Evolutionary conservation across 1,140 invertebrate species (phyloP).

Genomic region (Panulirus ornatus): DNA sequence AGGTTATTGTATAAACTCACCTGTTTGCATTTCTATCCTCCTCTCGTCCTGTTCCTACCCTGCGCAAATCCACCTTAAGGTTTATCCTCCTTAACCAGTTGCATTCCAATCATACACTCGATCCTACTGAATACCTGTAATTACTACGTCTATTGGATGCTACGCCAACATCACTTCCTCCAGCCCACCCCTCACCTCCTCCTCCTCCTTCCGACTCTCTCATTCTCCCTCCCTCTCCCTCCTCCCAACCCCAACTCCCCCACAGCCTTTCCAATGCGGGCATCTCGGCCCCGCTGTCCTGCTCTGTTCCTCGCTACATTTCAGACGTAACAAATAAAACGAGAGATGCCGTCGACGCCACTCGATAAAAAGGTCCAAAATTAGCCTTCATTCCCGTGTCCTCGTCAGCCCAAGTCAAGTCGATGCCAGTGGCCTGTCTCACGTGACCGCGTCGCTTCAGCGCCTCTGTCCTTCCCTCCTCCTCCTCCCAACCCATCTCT

Average conservation of each 20-base stretch:
- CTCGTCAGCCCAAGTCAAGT: slow-evolving; percentile 33
- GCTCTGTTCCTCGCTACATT: slow-evolving; percentile 63
- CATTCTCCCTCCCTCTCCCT: not conserved
- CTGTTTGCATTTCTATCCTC: no score
- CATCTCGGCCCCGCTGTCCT: slow-evolving; percentile 35
- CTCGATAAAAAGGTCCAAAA: slow-evolving; percentile 64
- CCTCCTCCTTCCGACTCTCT: not conserved
- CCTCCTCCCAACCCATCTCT: not conserved
- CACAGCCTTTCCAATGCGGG: not conserved
- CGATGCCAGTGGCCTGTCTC: slow-evolving; percentile 5
- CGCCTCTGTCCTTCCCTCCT: not conserved
- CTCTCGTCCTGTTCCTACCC: not conserved
- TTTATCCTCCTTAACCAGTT: no score
- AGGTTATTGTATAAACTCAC: not conserved
- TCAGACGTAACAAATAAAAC: slow-evolving; percentile 65
- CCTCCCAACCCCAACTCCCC: not conserved
- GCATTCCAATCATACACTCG: no score
- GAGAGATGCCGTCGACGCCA: slow-evolving; percentile 50
- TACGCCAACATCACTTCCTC: not conserved
- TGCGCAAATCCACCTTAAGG: not conserved
- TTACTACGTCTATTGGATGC: no score
- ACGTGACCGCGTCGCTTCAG: not conserved
- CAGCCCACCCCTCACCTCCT: not conserved
- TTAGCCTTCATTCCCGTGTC: slow-evolving; percentile 66
- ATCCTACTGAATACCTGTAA: no score